Conservation (phyloP, 1,140 invertebrate species). For the Hylyphantes graminicola region DNA sequence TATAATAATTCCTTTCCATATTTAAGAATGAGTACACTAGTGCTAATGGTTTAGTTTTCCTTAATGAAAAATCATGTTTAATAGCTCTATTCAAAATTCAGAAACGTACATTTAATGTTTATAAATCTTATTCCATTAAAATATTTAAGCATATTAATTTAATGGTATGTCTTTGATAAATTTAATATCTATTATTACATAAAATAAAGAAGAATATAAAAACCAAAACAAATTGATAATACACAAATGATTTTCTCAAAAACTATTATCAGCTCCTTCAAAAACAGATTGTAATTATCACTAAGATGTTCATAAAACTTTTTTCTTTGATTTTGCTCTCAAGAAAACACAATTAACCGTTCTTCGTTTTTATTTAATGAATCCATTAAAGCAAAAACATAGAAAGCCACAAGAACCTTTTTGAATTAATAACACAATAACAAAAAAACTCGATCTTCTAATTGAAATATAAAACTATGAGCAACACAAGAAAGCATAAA, state of each 20-base stretch:
- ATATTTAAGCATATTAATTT: too few relatives aligned
- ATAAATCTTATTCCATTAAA: too few relatives aligned
- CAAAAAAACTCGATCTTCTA: not conserved
- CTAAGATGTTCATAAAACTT: not conserved
- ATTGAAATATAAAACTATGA: conserved; percentile 39
- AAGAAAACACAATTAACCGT: conserved; percentile 1
- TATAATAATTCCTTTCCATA: too few relatives aligned
- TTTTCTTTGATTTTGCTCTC: not conserved
- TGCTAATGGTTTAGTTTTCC: too few relatives aligned
- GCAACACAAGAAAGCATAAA: conserved; percentile 1
- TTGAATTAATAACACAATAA: not conserved
- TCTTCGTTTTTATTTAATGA: conserved; percentile 2
- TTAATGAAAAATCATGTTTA: too few relatives aligned
- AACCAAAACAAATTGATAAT: not conserved
- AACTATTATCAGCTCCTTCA: not conserved
- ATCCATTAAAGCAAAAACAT: not conserved
- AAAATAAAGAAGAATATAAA: too few relatives aligned
- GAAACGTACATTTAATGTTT: too few relatives aligned
- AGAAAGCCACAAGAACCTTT: conserved; percentile 8
- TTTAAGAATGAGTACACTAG: too few relatives aligned
- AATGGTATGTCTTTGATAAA: too few relatives aligned
- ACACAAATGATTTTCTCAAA: not conserved
- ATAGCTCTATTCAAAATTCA: too few relatives aligned
- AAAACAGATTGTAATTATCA: not conserved
- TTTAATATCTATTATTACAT: too few relatives aligned